Evolutionary conservation across 2,797 vertebrate genomes (phyloP).

Genomic region (Sphenodon punctatus): DNA sequence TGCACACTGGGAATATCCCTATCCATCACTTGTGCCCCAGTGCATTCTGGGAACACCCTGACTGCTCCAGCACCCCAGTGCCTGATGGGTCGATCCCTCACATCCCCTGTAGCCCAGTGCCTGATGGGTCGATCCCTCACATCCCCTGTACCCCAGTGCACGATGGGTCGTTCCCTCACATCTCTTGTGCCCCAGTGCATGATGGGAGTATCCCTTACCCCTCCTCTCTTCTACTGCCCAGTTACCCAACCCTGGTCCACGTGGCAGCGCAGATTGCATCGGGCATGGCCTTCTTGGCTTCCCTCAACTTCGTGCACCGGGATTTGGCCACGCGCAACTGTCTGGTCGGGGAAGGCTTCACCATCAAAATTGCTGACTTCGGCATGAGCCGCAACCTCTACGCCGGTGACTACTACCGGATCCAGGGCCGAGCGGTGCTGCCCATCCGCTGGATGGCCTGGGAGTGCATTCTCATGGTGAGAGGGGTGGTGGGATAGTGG

Average conservation of each 20-base stretch:
- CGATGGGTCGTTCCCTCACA: neutral
- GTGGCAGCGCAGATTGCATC: constrained; percentile 91
- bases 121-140: too few relatives aligned
- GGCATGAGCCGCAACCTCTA: constrained; percentile 95
- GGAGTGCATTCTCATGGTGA: constrained; percentile 96
- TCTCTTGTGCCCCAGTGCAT: neutral
- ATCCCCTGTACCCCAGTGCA: neutral
- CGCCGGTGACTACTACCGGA: constrained; percentile 90
- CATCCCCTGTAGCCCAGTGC: too few relatives aligned
- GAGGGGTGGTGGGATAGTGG: neutral
- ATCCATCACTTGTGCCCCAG: neutral
- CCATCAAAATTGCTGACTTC: constrained; percentile 93
- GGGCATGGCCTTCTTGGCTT: constrained; percentile 92
- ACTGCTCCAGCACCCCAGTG: neutral
- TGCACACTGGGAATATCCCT: neutral
- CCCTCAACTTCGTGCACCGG: constrained; percentile 92
- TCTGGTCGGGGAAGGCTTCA: constrained; percentile 87
- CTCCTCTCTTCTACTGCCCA: constrained; percentile 24
- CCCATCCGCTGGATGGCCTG: constrained; percentile 98
- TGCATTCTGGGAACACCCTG: neutral
- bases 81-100: neutral
- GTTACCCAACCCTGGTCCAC: constrained; percentile 87
- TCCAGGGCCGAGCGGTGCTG: constrained; percentile 91
- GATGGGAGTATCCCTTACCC: neutral
- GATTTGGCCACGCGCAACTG: constrained; percentile 93